phyloP scores from a whole-genome alignment of 1,140 invertebrate species.

The Pseudomyrmex flavicornis region DNA sequence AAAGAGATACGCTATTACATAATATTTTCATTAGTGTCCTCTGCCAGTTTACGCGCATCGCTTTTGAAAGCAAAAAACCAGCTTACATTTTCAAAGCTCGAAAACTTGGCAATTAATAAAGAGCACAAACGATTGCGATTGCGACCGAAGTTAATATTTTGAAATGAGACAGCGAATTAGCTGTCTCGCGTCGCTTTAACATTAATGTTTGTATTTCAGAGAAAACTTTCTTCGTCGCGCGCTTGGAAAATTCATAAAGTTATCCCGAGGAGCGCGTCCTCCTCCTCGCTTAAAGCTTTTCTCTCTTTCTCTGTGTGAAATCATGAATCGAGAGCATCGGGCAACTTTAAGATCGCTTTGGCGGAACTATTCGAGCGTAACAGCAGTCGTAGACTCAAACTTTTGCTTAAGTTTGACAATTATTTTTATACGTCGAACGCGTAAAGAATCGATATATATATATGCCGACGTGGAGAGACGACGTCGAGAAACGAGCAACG shows the following conservation, averaged over 20 bases:
- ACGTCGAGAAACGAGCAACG: too few relatives aligned
- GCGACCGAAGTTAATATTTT: slow-evolving; percentile 25
- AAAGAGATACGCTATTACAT: too few relatives aligned
- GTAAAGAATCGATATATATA: slow-evolving; percentile 16
- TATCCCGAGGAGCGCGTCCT: slow-evolving; percentile 28
- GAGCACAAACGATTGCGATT: slow-evolving; percentile 7
- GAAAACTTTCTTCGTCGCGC: slow-evolving; percentile 29
- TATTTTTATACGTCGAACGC: slow-evolving; percentile 52
- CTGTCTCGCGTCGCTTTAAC: slow-evolving; percentile 4
- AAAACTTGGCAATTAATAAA: slow-evolving; percentile 34
- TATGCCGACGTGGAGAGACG: slow-evolving; percentile 4
- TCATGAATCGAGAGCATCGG: slow-evolving; percentile 52
- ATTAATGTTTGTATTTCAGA: slow-evolving; percentile 44
- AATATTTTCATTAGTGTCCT: not conserved
- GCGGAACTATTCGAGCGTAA: slow-evolving; percentile 46
- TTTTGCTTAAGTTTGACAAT: slow-evolving; percentile 52
- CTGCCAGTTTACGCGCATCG: not conserved
- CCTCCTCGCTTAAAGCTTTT: slow-evolving; percentile 31
- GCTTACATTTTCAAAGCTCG: slow-evolving; percentile 12
- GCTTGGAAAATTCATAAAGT: slow-evolving; percentile 43
- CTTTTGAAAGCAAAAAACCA: not conserved
- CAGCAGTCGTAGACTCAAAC: slow-evolving; percentile 49
- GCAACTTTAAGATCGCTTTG: slow-evolving; percentile 43
- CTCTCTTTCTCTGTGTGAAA: slow-evolving; percentile 38
- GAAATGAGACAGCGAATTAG: slow-evolving; percentile 12